These are phyloP conservation scores for Drosophila stalkeri DNA, from an alignment of 2,888 invertebrate genomes.

Conservation along the genomic window DNA sequence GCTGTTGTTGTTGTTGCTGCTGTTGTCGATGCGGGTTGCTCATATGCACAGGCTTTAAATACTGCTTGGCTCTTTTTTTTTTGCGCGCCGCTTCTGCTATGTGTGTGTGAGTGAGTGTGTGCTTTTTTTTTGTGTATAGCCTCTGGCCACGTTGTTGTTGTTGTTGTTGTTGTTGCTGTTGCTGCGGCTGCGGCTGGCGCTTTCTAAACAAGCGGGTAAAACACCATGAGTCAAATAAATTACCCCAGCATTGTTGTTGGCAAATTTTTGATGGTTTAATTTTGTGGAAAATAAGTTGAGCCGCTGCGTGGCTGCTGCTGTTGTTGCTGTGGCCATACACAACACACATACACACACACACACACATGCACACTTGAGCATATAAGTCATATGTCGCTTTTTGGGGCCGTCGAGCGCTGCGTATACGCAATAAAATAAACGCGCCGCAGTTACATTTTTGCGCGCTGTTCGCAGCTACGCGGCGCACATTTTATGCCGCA, in stretches of 20 bases:
- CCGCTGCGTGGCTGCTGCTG: constrained; percentile 72
- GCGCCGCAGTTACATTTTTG: constrained; percentile 73
- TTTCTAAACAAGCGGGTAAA: constrained; percentile 74
- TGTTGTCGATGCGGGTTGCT: constrained; percentile 31
- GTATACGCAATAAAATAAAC: constrained; percentile 80
- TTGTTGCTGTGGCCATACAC: constrained; percentile 72
- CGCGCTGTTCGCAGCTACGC: constrained; percentile 57
- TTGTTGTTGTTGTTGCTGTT: constrained; percentile 62
- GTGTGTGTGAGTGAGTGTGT: constrained; percentile 28
- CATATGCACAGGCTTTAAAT: constrained; percentile 56
- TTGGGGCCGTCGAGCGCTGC: constrained; percentile 39
- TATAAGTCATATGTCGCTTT: constrained; percentile 48
- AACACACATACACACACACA: constrained; percentile 36
- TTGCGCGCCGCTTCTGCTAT: constrained; percentile 14
- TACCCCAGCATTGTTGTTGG: constrained; percentile 80
- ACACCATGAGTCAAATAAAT: constrained; percentile 81
- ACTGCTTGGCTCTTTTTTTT: constrained; percentile 20
- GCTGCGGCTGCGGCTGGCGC: constrained; percentile 63
- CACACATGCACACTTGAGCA: constrained; percentile 36
- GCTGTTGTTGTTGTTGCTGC: constrained; percentile 17
- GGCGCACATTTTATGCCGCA: constrained; percentile 76
- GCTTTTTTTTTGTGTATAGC: constrained; percentile 33
- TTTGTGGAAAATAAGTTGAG: constrained; percentile 82
- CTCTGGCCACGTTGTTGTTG: constrained; percentile 25
- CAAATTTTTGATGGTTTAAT: constrained; percentile 83